Base-by-base conservation (phyloP, 2,888 invertebrate genomes). In the Chrysolina haemoptera region DNA sequence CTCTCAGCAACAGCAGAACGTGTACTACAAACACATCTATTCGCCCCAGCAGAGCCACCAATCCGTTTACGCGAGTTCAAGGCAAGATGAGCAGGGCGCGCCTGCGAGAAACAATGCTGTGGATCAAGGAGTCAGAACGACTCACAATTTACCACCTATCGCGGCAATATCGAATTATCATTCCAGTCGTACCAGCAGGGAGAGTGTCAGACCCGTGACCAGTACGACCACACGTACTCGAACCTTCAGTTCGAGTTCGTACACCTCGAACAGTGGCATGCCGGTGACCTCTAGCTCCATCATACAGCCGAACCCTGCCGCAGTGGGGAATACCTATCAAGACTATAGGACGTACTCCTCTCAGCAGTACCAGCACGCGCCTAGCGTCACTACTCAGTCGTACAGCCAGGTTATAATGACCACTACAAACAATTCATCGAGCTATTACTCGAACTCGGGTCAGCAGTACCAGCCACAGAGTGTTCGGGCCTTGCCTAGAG, bases 71-170 rank as follows among this genome's bases (percentile, higher is more conserved):
- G 74, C 78, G 20, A 70, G 71, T 11, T 76, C 76, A 5, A 76
- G 78, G 68, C 77, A 71, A 70, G 71, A 74, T 22, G 76, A 72
- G 10, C 79, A 77, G 59, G 76, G 73, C 22, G 46, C 59, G 12
- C 9, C 63, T 22, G 48, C 35, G 10, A 27, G 64, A 22, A 72
- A 18, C 27, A 64, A 79, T 41, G 66, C 76, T 69, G 76, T 75
- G 6, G 79, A 82, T 10, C 84, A 85, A 73, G 78, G 77, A 16
- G 81, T 84, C 65, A 82, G 84, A 73, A 87, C 86, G 22, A 88
- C 89, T 63, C 90, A 90, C 83, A 90, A 90, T 80, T 83, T 90
- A 68, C 90, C 90, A 22, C 89, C 90, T 1, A 90, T 90, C 55
- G 90, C 89, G n/a, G 87, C 89, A 0, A 83, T 90, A 20, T 89